Conservation (phyloP, 2,888 invertebrate species). For the Silvanus unidentatus region DNA sequence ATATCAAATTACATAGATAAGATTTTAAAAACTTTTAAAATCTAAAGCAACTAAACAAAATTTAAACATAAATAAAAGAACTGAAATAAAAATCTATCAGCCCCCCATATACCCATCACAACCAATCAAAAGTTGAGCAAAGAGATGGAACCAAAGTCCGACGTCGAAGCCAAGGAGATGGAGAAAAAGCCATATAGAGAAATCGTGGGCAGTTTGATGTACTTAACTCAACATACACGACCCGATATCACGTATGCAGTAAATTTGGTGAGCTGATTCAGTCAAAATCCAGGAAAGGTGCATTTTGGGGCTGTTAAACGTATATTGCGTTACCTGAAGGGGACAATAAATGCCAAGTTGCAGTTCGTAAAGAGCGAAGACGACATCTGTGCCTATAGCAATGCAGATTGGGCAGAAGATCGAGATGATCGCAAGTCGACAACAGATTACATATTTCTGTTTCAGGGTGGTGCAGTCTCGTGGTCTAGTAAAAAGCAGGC, state of each 20-base stretch:
- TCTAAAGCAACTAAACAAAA: too few relatives aligned
- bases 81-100: too few relatives aligned
- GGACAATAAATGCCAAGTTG: not conserved
- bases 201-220: not conserved
- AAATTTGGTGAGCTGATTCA: not conserved
- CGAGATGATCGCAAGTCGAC: not conserved
- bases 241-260: not conserved
- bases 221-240: not conserved
- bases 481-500: not conserved
- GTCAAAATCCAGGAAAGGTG: not conserved
- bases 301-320: not conserved
- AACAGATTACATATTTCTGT: not conserved
- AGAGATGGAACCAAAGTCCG: not conserved
- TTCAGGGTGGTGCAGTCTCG: not conserved
- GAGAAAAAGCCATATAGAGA: not conserved
- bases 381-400: too few relatives aligned
- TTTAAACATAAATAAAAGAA: too few relatives aligned
- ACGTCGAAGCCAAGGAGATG: not conserved
- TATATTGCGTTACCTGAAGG: not conserved
- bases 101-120: too few relatives aligned
- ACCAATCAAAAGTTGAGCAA: not conserved
- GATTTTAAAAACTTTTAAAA: too few relatives aligned
- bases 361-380: too few relatives aligned
- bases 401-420: slow-evolving; percentile 1
- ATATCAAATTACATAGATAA: too few relatives aligned